Evolutionary conservation across 2,797 vertebrate species (phyloP), one percentile per base, ranked within the genome.

Genomic region (Falco columbarius): DNA sequence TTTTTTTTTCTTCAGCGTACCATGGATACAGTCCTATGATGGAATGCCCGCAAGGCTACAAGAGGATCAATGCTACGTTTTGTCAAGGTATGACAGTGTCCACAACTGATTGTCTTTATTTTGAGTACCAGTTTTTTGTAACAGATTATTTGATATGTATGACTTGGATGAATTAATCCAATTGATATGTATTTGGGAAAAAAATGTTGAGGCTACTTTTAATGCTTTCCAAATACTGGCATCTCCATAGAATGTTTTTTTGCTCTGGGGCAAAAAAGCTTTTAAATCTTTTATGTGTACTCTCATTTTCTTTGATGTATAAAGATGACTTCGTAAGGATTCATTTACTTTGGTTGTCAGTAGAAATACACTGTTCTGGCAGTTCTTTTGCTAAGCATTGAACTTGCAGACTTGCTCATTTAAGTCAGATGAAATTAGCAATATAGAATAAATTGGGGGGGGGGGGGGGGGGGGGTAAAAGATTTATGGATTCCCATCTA

Each of bases 11-110:
- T 89, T 38, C 95, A 99, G 99, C 98, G 46, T 98, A 99, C 86
- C 98, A 99, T 91, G 98, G 98, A 56, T 98, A 98, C 11, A 97
- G 95, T 74, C 98, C 98, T 89, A 92, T 98, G 94, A 98, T 99
- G 89, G 99, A 99, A 91, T 99, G 99, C 95, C 99, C 99, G 36
- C 99, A 98, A 86, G 99, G 99, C 81, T 99, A 99, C 98, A 99
- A 99, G 95, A 98, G 98, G 94, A 98, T 99, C 95, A 99, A 99
- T 98, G 98, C 98, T 96, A 99, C 99, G 9, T 98, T 98, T 94
- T 99, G 99, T 97, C 99, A 99, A 98, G 99, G 99, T 99, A 99
- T 51, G 80, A 77, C 24, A 71, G 23, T 40, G 11, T 21, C 14
- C 20, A 40, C 21, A 44, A 32, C 18, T 88, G 22, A 23, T 54